Conservation (phyloP, 2,113 vertebrate genomes). For the Carettochelys insculpta region DNA sequence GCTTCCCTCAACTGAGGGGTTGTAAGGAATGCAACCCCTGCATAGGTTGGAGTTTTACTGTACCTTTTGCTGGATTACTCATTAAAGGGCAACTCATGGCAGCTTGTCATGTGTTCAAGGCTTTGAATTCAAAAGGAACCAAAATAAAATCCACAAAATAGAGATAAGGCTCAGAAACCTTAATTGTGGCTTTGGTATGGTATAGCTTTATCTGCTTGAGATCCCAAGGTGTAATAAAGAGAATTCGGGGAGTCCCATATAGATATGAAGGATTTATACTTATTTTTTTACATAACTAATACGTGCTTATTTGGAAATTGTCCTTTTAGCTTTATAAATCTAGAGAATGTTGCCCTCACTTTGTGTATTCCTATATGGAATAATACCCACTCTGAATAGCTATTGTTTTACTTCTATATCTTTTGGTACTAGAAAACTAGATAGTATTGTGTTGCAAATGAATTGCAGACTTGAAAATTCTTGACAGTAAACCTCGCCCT, state of each 20-base stretch:
- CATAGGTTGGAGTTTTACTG: no score
- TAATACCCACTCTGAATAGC: background rate
- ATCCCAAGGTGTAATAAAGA: background rate
- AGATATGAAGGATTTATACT: background rate
- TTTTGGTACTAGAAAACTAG: background rate
- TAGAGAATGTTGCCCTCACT: background rate
- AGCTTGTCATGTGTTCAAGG: no score
- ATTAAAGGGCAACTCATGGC: background rate
- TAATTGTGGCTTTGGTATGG: background rate
- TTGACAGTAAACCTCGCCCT: background rate
- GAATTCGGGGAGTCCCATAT: background rate
- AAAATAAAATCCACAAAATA: background rate
- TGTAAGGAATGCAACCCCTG: no score
- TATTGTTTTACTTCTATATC: background rate
- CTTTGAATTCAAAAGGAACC: no score
- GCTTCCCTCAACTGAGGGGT: no score
- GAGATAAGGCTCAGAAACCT: background rate
- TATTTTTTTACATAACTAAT: background rate
- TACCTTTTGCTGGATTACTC: background rate
- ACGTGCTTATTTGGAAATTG: background rate
- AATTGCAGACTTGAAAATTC: background rate
- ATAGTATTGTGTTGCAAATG: background rate
- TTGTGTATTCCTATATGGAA: background rate
- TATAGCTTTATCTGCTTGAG: background rate
- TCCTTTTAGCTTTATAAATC: background rate